phyloP scores from a whole-genome alignment of 2,113 vertebrate species.

The Oncorhynchus kisutch region DNA sequence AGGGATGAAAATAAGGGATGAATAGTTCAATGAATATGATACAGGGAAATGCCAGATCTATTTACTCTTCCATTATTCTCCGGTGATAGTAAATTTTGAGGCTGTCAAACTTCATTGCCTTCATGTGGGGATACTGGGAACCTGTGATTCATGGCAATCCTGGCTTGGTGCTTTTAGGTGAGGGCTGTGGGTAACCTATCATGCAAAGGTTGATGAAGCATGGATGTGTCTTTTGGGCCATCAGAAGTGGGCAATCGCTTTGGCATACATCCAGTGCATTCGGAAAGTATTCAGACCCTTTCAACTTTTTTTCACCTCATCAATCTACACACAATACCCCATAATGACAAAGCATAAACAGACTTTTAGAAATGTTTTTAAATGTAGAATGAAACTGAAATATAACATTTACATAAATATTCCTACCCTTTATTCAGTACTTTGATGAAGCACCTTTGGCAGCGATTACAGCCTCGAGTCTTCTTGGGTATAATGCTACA shows the following conservation, averaged over 20 bases:
- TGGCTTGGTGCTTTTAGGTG: neutral
- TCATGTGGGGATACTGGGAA: conserved; percentile 14
- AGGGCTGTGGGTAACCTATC: neutral
- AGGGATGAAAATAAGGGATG: conserved; percentile 58
- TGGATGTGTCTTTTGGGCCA: neutral
- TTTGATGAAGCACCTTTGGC: too few relatives aligned
- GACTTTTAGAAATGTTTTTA: too few relatives aligned
- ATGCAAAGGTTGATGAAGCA: neutral
- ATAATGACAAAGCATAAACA: too few relatives aligned
- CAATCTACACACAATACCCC: too few relatives aligned
- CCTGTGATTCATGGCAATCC: neutral
- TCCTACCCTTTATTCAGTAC: too few relatives aligned
- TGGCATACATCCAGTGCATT: neutral
- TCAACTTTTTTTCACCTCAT: too few relatives aligned
- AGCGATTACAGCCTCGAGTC: too few relatives aligned
- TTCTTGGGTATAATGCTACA: too few relatives aligned
- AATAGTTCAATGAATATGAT: conserved; percentile 62
- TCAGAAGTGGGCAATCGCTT: neutral
- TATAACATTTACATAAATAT: too few relatives aligned
- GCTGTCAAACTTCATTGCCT: conserved; percentile 14
- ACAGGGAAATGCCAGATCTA: conserved; percentile 37
- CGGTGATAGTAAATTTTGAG: conserved; percentile 33
- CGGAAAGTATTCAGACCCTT: too few relatives aligned
- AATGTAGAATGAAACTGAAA: too few relatives aligned
- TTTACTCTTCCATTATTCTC: conserved; percentile 33